These are phyloP conservation scores for Cepphus grylle DNA, from an alignment of 2,113 vertebrate species.

Conservation along the genomic window DNA sequence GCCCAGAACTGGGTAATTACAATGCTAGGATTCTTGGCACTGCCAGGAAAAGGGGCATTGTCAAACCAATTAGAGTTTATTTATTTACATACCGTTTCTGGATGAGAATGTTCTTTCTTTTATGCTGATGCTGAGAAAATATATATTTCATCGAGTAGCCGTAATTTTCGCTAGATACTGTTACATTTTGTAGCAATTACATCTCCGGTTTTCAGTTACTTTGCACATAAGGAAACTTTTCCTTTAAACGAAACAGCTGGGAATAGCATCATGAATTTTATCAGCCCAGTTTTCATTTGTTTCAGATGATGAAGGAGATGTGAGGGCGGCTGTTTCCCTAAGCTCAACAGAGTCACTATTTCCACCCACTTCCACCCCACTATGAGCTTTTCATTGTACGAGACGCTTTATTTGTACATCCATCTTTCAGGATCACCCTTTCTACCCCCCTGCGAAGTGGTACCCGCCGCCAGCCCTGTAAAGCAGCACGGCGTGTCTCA, in stretches of 20 bases:
- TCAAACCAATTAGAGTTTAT: conserved; percentile 86
- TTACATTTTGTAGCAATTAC: conserved; percentile 71
- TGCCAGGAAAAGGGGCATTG: conserved; percentile 82
- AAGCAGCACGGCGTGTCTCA: neutral
- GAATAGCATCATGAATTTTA: conserved; percentile 68
- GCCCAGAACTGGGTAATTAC: conserved; percentile 84
- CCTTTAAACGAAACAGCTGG: conserved; percentile 74
- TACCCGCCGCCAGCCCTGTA: neutral
- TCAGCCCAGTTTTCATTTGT: conserved; percentile 57
- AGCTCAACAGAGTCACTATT: conserved; percentile 23
- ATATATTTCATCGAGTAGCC: conserved; percentile 73
- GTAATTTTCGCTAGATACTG: conserved; percentile 67
- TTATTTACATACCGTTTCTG: conserved; percentile 84
- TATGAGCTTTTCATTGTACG: neutral
- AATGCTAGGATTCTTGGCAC: conserved; percentile 81
- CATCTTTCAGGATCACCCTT: neutral
- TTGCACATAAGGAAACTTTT: conserved; percentile 73
- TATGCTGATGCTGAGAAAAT: conserved; percentile 80
- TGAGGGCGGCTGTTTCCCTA: conserved; percentile 27
- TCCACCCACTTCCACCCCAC: conserved; percentile 39
- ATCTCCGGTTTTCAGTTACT: conserved; percentile 66
- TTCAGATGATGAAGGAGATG: conserved; percentile 65
- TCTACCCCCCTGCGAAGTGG: neutral
- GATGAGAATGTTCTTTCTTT: conserved; percentile 80
- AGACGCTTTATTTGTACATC: neutral